phyloP scores from a whole-genome alignment of 2,797 vertebrate genomes.

The Chloroceryle inda region DNA sequence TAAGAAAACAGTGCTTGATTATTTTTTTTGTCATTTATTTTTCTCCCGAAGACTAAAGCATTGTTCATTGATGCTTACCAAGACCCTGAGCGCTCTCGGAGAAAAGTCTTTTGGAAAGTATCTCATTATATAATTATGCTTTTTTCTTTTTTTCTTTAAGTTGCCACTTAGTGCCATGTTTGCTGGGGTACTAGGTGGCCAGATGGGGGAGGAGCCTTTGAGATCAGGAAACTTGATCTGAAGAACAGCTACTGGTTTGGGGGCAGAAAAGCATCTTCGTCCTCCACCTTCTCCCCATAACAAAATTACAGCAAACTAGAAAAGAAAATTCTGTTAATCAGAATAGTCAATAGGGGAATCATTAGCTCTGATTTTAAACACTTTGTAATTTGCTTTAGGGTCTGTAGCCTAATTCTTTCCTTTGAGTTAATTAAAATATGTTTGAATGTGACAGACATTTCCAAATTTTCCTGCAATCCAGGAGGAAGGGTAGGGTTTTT shows the following conservation, averaged over 20 bases:
- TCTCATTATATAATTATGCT: not conserved
- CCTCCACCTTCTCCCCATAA: slow-evolving; percentile 30
- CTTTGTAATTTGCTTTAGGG: slow-evolving; percentile 79
- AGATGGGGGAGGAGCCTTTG: not conserved
- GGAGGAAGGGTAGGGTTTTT: slow-evolving; percentile 58
- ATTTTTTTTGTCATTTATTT: not conserved
- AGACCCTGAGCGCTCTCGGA: not conserved
- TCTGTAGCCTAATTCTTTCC: slow-evolving; percentile 78
- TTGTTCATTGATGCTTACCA: not conserved
- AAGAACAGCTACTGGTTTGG: slow-evolving; percentile 23
- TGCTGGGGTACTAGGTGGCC: fast-evolving
- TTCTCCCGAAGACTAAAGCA: not conserved
- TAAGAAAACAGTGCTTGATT: not conserved
- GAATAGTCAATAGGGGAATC: slow-evolving; percentile 76
- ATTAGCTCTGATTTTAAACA: slow-evolving; percentile 69
- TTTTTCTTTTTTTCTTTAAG: not conserved
- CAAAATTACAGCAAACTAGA: slow-evolving; percentile 63
- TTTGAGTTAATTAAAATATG: slow-evolving; percentile 81
- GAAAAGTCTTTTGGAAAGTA: not conserved
- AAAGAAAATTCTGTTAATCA: slow-evolving; percentile 71
- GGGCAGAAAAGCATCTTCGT: slow-evolving; percentile 16
- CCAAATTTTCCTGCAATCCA: slow-evolving; percentile 63
- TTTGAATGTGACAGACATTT: slow-evolving; percentile 79
- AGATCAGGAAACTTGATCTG: not conserved
- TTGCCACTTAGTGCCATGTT: not conserved